Evolutionary conservation across 2,888 invertebrate genomes (phyloP), one percentile per base, ranked within the genome.

Genomic region (Cephonodes hylas): DNA sequence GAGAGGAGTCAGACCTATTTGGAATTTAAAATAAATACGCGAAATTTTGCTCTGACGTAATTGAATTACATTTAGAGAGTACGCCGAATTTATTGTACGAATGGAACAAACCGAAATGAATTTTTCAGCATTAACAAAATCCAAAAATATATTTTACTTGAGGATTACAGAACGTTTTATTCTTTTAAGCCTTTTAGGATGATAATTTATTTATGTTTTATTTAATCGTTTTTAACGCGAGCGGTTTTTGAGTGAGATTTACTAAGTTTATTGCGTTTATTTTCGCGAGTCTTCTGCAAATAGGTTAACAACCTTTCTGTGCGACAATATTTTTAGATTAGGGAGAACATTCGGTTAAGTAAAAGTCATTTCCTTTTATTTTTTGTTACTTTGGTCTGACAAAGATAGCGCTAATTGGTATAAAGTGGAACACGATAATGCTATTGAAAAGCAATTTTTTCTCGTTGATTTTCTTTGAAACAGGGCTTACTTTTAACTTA

Each of bases 11-110:
- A n/a, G 67, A 70, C 71, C 70, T 65, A 66, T 69, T 71, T 64
- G 61, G 63, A 63, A 64, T 67, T 74, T 72, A 75, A 75, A 77
- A 75, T 74, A 73, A 75, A 76, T 75, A 25, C 27, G 13, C 25
- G 1, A 27, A 27, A 31, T 53, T 31, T 27, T 53, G 27, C 23
- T 31, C 27, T 53, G 27, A 23, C 5, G 53, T 53, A 31, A 65
- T 53, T 53, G 27, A 53, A 53, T 53, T 31, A 53, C 31, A 53
- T 53, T 53, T 53, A 53, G 31, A 31, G 10, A 31, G 27, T 18
- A 27, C 15, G 53, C 2, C 4, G 31, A 31, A 53, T 53, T 53
- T 31, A 20, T 53, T 27, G 5, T 53, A 8, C 53, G 27, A 53
- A 31, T 31, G 27, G 27, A 31, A 38, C 13, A 53, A 15, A 13